A percentile compares a stretch with the other conserved stretches of the same genome.
These are phyloP conservation scores for Autographa pulchrina DNA, from an alignment of 2,888 invertebrate genomes.

Conservation along the genomic window DNA sequence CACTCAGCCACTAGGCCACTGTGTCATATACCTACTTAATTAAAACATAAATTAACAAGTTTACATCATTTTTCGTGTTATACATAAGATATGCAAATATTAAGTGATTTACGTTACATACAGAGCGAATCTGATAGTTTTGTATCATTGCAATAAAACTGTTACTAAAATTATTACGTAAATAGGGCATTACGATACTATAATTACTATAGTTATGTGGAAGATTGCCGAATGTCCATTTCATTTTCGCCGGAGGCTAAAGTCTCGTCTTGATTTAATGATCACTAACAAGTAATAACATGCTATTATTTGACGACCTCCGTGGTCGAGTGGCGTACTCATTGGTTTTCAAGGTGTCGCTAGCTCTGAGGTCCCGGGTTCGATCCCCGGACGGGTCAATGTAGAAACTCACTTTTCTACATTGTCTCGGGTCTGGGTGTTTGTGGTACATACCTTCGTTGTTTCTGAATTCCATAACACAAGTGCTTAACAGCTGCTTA, in stretches of 20 bases:
- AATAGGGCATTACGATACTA: background rate
- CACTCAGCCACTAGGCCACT: background rate
- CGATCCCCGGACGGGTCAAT: too few species aligned
- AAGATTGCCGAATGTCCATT: background rate
- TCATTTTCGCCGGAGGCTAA: background rate
- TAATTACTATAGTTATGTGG: background rate
- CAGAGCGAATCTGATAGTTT: conserved; percentile 2
- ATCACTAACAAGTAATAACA: background rate
- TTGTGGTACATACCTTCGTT: too few species aligned
- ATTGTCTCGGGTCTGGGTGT: too few species aligned
- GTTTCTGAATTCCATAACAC: too few species aligned
- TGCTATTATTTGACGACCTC: too few species aligned
- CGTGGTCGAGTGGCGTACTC: too few species aligned
- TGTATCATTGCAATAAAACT: background rate
- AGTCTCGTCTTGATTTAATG: background rate
- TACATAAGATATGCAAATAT: background rate
- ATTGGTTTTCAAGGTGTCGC: too few species aligned
- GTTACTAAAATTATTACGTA: background rate
- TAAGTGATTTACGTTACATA: background rate
- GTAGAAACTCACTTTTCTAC: too few species aligned
- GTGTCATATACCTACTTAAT: conserved; percentile 1
- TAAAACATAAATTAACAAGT: background rate
- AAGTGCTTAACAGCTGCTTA: too few species aligned
- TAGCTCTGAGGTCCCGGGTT: too few species aligned
- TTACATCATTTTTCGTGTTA: background rate